Evolutionary conservation across 2,888 invertebrate species (phyloP).

Genomic region (Corbicula japonica): DNA sequence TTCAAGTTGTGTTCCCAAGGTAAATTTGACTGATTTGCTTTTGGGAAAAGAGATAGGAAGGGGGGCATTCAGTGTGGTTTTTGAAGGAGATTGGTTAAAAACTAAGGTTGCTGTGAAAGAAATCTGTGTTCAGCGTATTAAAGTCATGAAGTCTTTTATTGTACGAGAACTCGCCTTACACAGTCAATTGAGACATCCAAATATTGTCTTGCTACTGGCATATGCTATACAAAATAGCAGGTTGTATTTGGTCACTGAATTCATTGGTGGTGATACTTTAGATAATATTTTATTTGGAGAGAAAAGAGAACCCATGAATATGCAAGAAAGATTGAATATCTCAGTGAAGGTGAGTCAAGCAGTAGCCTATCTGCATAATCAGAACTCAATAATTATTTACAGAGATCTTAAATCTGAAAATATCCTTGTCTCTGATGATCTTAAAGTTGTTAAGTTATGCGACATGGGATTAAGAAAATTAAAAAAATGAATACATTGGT

Average conservation of each 20-base stretch:
- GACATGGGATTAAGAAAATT: conserved; percentile 40
- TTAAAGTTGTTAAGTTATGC: too few species aligned
- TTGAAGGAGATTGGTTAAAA: conserved; percentile 39
- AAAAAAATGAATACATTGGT: conserved; percentile 11
- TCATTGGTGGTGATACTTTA: too few species aligned
- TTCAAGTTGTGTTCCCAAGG: too few species aligned
- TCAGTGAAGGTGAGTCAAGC: too few species aligned
- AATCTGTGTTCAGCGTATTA: conserved; percentile 31
- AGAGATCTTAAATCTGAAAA: too few species aligned
- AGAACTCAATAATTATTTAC: too few species aligned
- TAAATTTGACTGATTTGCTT: background rate
- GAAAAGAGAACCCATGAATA: too few species aligned
- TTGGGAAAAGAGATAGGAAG: conserved; percentile 38
- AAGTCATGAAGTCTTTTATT: conserved; percentile 28
- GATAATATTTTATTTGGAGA: too few species aligned
- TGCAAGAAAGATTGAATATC: too few species aligned
- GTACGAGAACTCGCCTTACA: conserved; percentile 34
- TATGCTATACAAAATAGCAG: conserved; percentile 6
- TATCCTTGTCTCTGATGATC: too few species aligned
- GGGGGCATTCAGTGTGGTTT: conserved; percentile 34
- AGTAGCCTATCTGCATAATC: too few species aligned
- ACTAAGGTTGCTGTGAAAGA: conserved; percentile 42
- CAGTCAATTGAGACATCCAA: conserved; percentile 40
- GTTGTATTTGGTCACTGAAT: conserved; percentile 10
- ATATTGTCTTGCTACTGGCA: conserved; percentile 38